Evolutionary conservation across 2,888 invertebrate genomes (phyloP), one percentile per base, ranked within the genome.

Genomic region (Gymnocheta viridis): DNA sequence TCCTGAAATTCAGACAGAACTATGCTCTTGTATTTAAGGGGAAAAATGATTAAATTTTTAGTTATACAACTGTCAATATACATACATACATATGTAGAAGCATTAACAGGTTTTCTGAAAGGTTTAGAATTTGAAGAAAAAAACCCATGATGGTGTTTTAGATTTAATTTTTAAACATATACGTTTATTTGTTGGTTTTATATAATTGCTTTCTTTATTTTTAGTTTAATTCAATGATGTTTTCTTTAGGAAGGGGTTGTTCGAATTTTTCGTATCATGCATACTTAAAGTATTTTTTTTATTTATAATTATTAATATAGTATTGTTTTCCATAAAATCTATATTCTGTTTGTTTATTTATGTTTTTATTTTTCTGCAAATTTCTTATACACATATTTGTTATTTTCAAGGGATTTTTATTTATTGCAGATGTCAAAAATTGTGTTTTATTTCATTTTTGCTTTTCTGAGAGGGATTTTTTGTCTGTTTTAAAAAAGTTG

Each of bases 401-500:
- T 69, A 22, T 66, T 60, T 44, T 66, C 32, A 14, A 17, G 7
- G 51, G 6, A 6, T 35, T 58, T 62, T 70, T 69, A 49, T 38
- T 83, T 76, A 51, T 72, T 80, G 79, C 56, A 76, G 70, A 38
- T 74, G 66, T 76, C 58, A 66, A 76, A 82, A 76, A 60, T 47
- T 67, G 14, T 73, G 60, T 58, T 32, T 64, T 49, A 32, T 38
- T 35, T 44, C 17, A 19, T 58, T 69, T 66, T 47, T 67, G 27
- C 27, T 22, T 54, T 51, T 76, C 27, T 72, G 51, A 67, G 54
- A 44, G 56, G 64, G 38, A 60, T 29, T 62, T 47, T 58, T 44
- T 35, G 29, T 69, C 10, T 72, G 14, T 54, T 56, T 29, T 77
- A 47, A 64, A 82, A 77, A 78, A 67, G 6, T 69, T 44, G 7